These are phyloP conservation scores for Misgurnus anguillicaudatus DNA, from an alignment of 2,113 vertebrate species.

Conservation along the genomic window DNA sequence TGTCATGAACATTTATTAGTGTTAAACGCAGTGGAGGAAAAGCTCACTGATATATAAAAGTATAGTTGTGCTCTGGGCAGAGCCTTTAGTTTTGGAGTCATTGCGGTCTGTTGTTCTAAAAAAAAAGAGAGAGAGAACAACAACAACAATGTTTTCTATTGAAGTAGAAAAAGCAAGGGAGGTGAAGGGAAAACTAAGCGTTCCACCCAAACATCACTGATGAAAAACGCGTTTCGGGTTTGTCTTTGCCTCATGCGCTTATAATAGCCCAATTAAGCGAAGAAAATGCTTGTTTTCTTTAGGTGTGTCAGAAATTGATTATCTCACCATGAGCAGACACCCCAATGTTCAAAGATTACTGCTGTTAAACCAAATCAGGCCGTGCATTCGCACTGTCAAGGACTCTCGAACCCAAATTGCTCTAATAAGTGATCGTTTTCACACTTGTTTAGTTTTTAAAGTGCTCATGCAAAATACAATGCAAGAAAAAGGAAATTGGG, in stretches of 20 bases:
- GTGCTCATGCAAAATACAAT: constrained; percentile 59
- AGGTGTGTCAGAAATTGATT: constrained; percentile 70
- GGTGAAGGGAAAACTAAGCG: constrained; percentile 55
- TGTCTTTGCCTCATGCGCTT: constrained; percentile 62
- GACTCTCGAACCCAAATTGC: constrained; percentile 55
- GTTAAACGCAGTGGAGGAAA: constrained; percentile 10
- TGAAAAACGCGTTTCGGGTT: constrained; percentile 57
- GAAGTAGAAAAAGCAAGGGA: constrained; percentile 55
- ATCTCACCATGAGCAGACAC: constrained; percentile 66
- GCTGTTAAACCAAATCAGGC: constrained; percentile 50
- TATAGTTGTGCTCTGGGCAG: background rate
- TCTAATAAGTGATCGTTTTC: constrained; percentile 67
- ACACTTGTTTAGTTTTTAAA: constrained; percentile 71
- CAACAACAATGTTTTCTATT: constrained; percentile 36
- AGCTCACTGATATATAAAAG: background rate
- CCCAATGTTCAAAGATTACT: constrained; percentile 60
- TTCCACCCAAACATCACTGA: constrained; percentile 49
- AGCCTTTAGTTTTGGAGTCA: background rate
- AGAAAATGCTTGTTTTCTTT: constrained; percentile 61
- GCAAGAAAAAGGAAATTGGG: constrained; percentile 24
- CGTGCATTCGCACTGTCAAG: constrained; percentile 56
- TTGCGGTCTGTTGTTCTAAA: constrained; percentile 12
- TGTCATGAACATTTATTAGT: constrained; percentile 25
- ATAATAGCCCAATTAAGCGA: constrained; percentile 70
- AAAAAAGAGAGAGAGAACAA: background rate